Evolutionary conservation across 2,888 invertebrate genomes (phyloP).

Genomic region (Hymenopus coronatus): DNA sequence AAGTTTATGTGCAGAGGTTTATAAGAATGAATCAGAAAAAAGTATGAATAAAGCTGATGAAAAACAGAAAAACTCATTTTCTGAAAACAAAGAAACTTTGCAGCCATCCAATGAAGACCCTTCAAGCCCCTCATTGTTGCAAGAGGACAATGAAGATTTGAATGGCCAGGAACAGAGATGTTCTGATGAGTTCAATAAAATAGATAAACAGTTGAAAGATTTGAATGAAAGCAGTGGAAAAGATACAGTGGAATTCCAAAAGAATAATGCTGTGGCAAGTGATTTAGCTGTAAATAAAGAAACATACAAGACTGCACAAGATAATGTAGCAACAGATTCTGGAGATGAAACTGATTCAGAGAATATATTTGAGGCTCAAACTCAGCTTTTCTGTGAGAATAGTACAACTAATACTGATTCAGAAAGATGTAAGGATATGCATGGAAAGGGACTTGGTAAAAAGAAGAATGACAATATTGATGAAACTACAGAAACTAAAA

Average conservation of each 20-base stretch:
- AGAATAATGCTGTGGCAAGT: neutral
- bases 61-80: neutral
- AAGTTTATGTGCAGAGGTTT: no score
- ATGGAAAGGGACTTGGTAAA: neutral
- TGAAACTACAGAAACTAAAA: neutral
- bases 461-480: neutral
- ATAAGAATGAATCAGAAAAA: neutral
- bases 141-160: neutral
- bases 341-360: conserved; percentile 25
- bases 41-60: neutral
- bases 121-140: neutral
- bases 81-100: neutral
- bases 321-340: neutral
- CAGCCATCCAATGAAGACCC: neutral
- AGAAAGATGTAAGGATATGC: neutral
- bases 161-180: neutral
- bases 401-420: neutral
- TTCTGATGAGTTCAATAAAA: neutral
- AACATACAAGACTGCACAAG: neutral
- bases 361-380: neutral
- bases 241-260: neutral
- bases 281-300: neutral
- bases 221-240: neutral
- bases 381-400: neutral
- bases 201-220: neutral